Percentiles rank a stretch among this genome's conserved stretches.
Evolutionary conservation across 2,888 invertebrate species (phyloP).

Genomic region (Lochmaea crataegi): DNA sequence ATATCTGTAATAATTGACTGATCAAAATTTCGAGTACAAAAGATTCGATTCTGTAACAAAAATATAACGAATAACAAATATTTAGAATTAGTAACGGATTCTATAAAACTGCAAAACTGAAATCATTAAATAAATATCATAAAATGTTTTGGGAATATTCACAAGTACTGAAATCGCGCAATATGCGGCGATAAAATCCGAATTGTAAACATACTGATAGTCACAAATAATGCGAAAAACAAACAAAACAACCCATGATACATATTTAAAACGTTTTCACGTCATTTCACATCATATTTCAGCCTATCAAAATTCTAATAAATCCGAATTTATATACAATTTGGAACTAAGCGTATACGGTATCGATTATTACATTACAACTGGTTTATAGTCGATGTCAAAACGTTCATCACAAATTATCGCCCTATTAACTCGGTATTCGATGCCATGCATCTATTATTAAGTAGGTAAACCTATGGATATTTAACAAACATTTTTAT

Average conservation of each 20-base stretch:
- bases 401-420: slow-evolving; percentile 41
- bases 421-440: slow-evolving; percentile 37
- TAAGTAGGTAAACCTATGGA: background rate
- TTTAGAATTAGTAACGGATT: slow-evolving; percentile 1
- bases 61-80: background rate
- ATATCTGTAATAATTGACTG: background rate
- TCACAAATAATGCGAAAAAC: slow-evolving; percentile 28
- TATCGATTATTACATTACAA: slow-evolving; percentile 45
- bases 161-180: slow-evolving; percentile 4
- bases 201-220: slow-evolving; percentile 25
- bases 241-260: slow-evolving; percentile 21
- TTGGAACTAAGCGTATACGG: slow-evolving; percentile 12
- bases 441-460: slow-evolving; percentile 31
- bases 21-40: background rate
- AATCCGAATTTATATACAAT: slow-evolving; percentile 28
- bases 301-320: slow-evolving; percentile 24
- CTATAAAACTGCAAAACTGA: background rate
- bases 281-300: slow-evolving; percentile 28
- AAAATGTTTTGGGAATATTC: slow-evolving; percentile 16
- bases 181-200: slow-evolving; percentile 21
- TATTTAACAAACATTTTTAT: background rate
- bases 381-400: slow-evolving; percentile 35
- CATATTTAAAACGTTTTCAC: slow-evolving; percentile 27
- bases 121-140: slow-evolving; percentile 8
- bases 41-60: background rate